Conservation (phyloP, 2,113 vertebrate species). For the Muscicapa adusta region DNA sequence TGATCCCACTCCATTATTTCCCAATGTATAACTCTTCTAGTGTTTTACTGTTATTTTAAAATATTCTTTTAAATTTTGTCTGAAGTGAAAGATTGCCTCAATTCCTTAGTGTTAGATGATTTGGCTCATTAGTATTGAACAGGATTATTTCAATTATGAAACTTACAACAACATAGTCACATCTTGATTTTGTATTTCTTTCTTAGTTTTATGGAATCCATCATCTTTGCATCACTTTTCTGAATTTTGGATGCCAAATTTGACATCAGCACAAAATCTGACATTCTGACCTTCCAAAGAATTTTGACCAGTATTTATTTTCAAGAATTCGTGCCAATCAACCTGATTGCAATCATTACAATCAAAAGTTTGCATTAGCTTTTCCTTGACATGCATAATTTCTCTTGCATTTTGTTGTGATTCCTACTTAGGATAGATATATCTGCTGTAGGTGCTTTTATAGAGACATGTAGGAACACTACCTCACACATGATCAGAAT, state of each 20-base stretch:
- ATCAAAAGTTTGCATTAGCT: neutral
- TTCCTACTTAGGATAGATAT: neutral
- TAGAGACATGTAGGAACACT: neutral
- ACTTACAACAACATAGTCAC: neutral
- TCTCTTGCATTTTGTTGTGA: neutral
- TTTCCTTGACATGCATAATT: neutral
- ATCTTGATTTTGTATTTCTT: neutral
- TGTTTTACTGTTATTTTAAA: neutral
- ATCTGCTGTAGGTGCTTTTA: neutral
- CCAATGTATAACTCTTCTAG: neutral
- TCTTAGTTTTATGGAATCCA: neutral
- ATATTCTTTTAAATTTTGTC: neutral
- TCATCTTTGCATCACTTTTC: neutral
- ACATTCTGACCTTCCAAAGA: neutral
- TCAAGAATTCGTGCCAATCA: neutral
- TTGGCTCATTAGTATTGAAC: neutral
- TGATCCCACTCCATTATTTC: neutral
- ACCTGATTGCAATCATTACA: neutral
- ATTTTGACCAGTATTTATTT: neutral
- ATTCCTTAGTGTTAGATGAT: neutral
- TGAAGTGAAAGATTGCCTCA: neutral
- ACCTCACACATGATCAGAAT: neutral
- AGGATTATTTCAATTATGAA: neutral
- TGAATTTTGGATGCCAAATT: neutral
- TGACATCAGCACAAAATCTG: neutral